A percentile compares a stretch with the other conserved stretches of the same genome.
These are phyloP conservation scores for Schizaphis graminum DNA, from an alignment of 2,888 invertebrate species.

Conservation along the genomic window DNA sequence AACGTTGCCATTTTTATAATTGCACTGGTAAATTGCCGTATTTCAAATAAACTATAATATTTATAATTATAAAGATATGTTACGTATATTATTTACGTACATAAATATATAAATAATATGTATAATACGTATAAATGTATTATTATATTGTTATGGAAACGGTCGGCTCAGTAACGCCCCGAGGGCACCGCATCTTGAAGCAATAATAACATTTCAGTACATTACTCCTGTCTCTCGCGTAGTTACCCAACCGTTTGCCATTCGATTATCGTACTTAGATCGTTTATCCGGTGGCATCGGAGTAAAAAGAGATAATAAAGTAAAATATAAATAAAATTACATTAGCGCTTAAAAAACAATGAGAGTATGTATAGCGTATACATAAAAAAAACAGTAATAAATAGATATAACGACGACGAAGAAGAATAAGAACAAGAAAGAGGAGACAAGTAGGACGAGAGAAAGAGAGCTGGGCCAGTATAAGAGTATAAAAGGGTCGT, in stretches of 20 bases:
- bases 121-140: neutral
- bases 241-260: constrained; percentile 59
- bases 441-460: neutral
- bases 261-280: constrained; percentile 64
- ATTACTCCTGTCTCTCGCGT: constrained; percentile 55
- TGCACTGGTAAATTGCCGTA: too few relatives aligned
- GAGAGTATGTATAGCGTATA: neutral
- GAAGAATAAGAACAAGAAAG: neutral
- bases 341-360: constrained; percentile 59
- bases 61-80: neutral
- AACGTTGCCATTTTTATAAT: neutral
- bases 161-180: constrained; percentile 44
- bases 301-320: constrained; percentile 38
- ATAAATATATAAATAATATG: neutral
- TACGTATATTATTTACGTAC: neutral
- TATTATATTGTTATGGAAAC: constrained; percentile 58
- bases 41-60: neutral
- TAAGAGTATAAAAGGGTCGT: constrained; percentile 41
- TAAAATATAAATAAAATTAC: constrained; percentile 59
- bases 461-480: neutral
- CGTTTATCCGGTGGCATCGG: constrained; percentile 18
- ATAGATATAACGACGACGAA: neutral
- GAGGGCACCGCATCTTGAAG: constrained; percentile 18
- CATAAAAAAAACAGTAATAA: neutral
- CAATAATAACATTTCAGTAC: constrained; percentile 58